Evolutionary conservation across 37 sponge, comb jelly and placozoan species (phyloP), one percentile per base, ranked within the genome.

Genomic region (Eunapius fragilis): DNA sequence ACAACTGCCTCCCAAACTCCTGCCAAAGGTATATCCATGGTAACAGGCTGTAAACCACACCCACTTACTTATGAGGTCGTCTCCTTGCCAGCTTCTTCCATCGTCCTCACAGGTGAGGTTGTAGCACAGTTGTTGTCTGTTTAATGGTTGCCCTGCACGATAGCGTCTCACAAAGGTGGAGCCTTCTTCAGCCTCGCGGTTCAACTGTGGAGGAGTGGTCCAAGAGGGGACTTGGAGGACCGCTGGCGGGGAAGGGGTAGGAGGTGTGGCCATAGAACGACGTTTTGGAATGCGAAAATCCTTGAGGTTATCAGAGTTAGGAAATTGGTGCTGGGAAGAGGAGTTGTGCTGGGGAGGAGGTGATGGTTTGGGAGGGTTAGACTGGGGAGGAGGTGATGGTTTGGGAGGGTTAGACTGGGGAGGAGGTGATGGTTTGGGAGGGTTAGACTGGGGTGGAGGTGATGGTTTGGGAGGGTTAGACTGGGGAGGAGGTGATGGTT

Each of bases 1-100:
- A 90, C 33, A 35, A 90, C 86, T 0, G 77, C 69, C 49, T 41
- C 70, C 90, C 90, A 90, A 50, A 85, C 22, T 27, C 74, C 90
- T 89, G 58, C 13, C n/a, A n/a, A 75, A 75, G 41, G 6, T 6
- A 41, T 41, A 41, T 41, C 41, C 41, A 41, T 41, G 41, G 41
- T 23, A 25, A 72, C 9, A 14, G 26, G 25, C 31, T 72, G 11
- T 13, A 71, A 37, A 35, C 48, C 80, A 49, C 37, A 48, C 37
- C n/a, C 33, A 12, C 75, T 70, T 31, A 85, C 90, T 82, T 75
- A 70, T 71, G 11, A 90, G 86, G 31, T 76, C 49, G 26, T 34
- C 35, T 38, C 33, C 37, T 0, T 72, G 75, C 90, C 90, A 90
- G 25, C 5, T 12, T 13, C 69, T 69, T 0, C 86, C 90, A 70